These are phyloP conservation scores for Tachysurus vachellii DNA, from an alignment of 2,113 vertebrate species.

Conservation along the genomic window DNA sequence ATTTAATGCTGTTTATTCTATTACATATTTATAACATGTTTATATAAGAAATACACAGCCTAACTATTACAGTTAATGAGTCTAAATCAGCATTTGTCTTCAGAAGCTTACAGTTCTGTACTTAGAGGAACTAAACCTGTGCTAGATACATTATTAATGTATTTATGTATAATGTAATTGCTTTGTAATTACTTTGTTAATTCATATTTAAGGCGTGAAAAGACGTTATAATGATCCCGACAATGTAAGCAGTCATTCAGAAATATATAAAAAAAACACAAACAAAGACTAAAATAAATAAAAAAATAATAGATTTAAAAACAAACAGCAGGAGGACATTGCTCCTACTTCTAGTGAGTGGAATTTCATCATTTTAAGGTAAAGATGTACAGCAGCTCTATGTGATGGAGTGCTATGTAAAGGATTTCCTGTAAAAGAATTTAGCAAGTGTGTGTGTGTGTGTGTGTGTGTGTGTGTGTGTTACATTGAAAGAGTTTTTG, in stretches of 20 bases:
- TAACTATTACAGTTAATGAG: background rate
- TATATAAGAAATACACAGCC: background rate
- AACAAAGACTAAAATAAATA: background rate
- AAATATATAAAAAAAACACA: background rate
- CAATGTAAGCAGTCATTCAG: background rate
- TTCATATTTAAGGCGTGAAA: background rate
- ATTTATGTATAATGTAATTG: no score
- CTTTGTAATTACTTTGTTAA: background rate
- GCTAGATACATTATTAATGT: background rate
- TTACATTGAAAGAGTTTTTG: background rate
- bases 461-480: conserved; percentile 12
- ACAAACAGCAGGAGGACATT: background rate
- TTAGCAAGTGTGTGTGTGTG: background rate
- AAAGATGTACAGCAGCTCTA: background rate
- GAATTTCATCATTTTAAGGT: background rate
- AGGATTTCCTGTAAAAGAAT: background rate
- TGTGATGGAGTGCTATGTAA: background rate
- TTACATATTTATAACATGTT: background rate
- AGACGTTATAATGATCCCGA: background rate
- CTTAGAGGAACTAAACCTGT: background rate
- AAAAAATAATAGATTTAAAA: background rate
- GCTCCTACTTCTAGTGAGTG: background rate
- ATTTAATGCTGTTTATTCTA: background rate
- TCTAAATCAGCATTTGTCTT: background rate
- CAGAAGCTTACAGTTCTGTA: background rate